Evolutionary conservation across 2,797 vertebrate species (phyloP), one percentile per base, ranked within the genome.

Genomic region (Xiphorhynchus erythropygius): DNA sequence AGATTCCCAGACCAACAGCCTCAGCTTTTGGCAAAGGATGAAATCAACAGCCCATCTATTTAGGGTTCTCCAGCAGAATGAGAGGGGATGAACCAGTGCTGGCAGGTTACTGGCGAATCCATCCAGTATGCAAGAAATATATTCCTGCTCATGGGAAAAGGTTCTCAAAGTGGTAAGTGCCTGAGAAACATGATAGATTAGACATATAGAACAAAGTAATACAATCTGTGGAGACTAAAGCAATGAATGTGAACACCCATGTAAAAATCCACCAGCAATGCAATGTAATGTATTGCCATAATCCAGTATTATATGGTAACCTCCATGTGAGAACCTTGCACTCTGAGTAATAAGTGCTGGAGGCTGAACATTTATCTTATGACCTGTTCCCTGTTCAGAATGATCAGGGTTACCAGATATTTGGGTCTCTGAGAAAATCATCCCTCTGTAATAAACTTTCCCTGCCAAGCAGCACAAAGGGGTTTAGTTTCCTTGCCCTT

Each of bases 281-380:
- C 70, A 74, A 30, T 57, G 81, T 50, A 50, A 62, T 64, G 27
- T 37, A 76, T 94, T 70, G 81, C 68, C 65, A 89, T 80, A 87
- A 94, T 81, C 62, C 80, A 94, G 59, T 52, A 79, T 92, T 71
- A 19, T 63, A 63, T 85, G 65, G 65, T 77, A 70, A 90, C 77
- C 80, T 92, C 57, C 71, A 50, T 47, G 79, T 47, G 74, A 90
- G 89, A 95, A 71, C 80, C 87, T 94, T 96, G 88, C 74, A 77
- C 79, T 90, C 70, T 53, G 86, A 92, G 75, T 63, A 96, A 22
- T 84, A 39, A 93, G 46, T 91, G 74, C 70, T 50, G 12, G 95
- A 96, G 88, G 83, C 52, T 91, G 90, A 95, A 53, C 86, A 86
- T 96, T 95, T 84, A 67, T 96, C 70, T 90, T 81, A 28, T 53